These are phyloP conservation scores for Agapostemon virescens DNA, from an alignment of 2,888 invertebrate species.

Conservation along the genomic window DNA sequence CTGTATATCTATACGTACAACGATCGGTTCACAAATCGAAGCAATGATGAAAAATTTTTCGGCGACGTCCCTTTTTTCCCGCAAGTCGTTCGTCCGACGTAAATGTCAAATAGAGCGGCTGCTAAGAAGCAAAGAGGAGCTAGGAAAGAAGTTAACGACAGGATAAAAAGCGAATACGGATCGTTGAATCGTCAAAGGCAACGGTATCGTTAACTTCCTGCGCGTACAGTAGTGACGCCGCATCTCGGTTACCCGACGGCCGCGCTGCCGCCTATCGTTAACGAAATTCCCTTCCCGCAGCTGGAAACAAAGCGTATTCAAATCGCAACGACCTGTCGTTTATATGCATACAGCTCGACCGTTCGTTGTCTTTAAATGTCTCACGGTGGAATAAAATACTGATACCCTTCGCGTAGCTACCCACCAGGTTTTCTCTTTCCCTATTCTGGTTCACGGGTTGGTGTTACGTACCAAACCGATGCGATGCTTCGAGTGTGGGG, in stretches of 20 bases:
- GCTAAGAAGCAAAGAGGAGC: neutral
- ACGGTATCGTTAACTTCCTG: conserved; percentile 37
- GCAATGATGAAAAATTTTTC: no score
- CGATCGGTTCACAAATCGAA: no score
- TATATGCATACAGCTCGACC: conserved; percentile 59
- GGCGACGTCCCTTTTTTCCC: no score
- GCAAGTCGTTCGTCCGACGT: neutral
- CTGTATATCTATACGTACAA: no score
- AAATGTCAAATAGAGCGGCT: neutral
- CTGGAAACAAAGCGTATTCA: conserved; percentile 61
- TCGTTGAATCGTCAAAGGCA: conserved; percentile 17
- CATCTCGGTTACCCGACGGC: neutral
- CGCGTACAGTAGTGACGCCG: conserved; percentile 21
- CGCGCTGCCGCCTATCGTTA: conserved; percentile 42
- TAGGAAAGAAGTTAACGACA: neutral
- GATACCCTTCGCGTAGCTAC: conserved; percentile 44
- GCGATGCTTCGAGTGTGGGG: neutral
- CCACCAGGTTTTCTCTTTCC: conserved; percentile 12
- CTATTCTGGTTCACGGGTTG: conserved; percentile 7
- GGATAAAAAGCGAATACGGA: conserved; percentile 11
- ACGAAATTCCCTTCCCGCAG: conserved; percentile 53
- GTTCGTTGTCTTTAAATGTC: conserved; percentile 57
- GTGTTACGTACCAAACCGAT: conserved; percentile 16
- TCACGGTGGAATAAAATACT: conserved; percentile 62
- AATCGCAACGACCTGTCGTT: conserved; percentile 58